A percentile compares a stretch with the other conserved stretches of the same genome.
Evolutionary conservation across 64 coral and sea anemone species (phyloP).

Genomic region (Anthopleura sola): DNA sequence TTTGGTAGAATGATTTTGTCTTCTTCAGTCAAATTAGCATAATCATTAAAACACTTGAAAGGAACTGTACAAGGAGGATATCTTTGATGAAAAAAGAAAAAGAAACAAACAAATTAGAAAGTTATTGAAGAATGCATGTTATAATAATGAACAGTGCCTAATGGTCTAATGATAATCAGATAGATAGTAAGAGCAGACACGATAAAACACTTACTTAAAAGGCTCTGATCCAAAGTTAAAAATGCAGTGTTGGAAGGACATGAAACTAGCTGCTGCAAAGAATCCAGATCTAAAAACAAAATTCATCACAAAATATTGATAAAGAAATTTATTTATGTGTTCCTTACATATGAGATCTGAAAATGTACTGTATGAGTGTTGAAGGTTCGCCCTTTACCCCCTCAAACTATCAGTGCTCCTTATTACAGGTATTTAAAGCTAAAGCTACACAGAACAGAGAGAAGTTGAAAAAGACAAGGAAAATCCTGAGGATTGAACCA

Average conservation of each 20-base stretch:
- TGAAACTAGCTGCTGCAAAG: constrained; percentile 97
- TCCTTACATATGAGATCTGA: neutral
- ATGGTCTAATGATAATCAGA: too few relatives aligned
- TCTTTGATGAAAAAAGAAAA: too few relatives aligned
- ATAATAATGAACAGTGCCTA: too few relatives aligned
- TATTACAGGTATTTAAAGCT: too few relatives aligned
- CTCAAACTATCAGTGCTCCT: too few relatives aligned
- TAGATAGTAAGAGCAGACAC: too few relatives aligned
- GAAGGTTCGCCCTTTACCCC: too few relatives aligned
- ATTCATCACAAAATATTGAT: neutral
- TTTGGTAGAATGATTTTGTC: constrained; percentile 91
- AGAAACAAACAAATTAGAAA: neutral
- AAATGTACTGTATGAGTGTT: too few relatives aligned
- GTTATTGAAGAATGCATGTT: neutral
- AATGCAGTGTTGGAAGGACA: constrained; percentile 98
- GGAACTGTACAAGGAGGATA: constrained; percentile 57
- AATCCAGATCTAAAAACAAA: constrained; percentile 58
- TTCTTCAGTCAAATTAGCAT: constrained; percentile 68
- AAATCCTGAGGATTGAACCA: too few relatives aligned
- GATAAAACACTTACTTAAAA: constrained; percentile 61
- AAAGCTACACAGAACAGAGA: too few relatives aligned
- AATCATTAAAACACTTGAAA: constrained; percentile 84
- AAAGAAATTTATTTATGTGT: neutral
- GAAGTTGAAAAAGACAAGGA: too few relatives aligned
- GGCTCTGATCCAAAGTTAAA: constrained; percentile 98